These are phyloP conservation scores for Brachionus paranguensis DNA, from an alignment of 1,140 invertebrate genomes.

Conservation along the genomic window DNA sequence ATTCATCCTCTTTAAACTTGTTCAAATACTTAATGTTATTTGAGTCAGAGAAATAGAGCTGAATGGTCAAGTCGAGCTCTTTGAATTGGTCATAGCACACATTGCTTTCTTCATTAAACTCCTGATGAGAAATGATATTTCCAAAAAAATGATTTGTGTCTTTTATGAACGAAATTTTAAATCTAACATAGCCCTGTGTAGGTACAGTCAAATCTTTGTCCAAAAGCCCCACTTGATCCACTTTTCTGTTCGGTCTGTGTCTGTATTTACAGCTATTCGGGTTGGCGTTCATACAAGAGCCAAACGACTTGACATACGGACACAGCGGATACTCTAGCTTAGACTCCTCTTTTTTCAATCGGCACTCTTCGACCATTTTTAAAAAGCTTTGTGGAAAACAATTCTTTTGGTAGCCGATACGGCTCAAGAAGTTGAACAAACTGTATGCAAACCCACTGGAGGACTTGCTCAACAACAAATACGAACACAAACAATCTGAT, in stretches of 20 bases:
- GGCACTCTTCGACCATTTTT: background rate
- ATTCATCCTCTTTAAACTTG: background rate
- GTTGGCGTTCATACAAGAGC: background rate
- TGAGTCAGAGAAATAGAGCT: background rate
- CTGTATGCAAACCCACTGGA: background rate
- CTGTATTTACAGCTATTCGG: conserved; percentile 8
- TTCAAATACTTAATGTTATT: background rate
- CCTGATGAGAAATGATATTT: background rate
- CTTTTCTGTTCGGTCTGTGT: background rate
- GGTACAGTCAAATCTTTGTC: background rate
- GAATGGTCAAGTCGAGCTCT: background rate
- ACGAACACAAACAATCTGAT: background rate
- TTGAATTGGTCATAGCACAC: conserved; percentile 11
- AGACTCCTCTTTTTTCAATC: background rate
- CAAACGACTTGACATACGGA: conserved; percentile 25
- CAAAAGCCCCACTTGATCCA: background rate
- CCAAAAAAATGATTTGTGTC: conserved; percentile 29
- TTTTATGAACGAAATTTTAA: conserved; percentile 1
- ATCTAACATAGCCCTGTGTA: background rate
- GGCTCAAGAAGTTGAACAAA: background rate
- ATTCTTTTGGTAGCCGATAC: background rate
- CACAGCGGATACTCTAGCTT: background rate
- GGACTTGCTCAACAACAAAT: background rate
- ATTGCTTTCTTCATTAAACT: background rate
- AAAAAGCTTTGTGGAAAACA: background rate